phyloP scores from a whole-genome alignment of 2,797 vertebrate genomes.

The Karalla daura region DNA sequence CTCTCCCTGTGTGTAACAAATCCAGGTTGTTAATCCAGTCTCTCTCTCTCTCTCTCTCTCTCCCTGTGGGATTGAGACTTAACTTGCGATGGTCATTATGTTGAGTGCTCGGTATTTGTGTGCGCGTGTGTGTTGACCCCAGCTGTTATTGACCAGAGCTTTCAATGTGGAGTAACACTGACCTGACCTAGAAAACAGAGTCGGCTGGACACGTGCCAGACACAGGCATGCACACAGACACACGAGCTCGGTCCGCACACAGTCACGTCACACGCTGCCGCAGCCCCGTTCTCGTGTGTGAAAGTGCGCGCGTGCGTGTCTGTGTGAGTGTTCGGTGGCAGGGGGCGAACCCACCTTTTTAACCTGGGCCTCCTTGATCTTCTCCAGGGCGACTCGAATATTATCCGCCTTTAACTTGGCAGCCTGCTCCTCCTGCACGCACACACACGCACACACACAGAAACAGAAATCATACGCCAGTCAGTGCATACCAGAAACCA shows the following conservation, averaged over 20 bases:
- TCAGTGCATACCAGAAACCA: neutral
- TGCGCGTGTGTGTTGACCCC: constrained; percentile 53
- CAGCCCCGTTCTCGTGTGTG: neutral
- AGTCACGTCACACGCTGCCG: neutral
- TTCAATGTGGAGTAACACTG: constrained; percentile 66
- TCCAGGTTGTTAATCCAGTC: constrained; percentile 67
- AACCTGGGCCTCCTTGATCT: constrained; percentile 99
- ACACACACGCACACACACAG: constrained; percentile 14
- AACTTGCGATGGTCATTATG: constrained; percentile 57
- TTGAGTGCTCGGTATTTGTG: constrained; percentile 40
- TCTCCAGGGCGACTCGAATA: constrained; percentile 95
- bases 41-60: constrained; percentile 9
- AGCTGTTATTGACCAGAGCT: constrained; percentile 70
- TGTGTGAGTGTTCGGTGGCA: neutral
- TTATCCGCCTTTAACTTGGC: constrained; percentile 97
- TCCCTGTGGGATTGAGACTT: constrained; percentile 47
- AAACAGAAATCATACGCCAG: constrained; percentile 1
- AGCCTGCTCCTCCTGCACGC: constrained; percentile 93
- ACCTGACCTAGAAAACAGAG: constrained; percentile 77
- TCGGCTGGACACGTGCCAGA: constrained; percentile 40
- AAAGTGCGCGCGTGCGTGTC: neutral
- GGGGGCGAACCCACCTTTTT: constrained; percentile 94
- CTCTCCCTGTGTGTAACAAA: constrained; percentile 31
- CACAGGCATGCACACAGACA: neutral
- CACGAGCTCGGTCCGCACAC: neutral